Evolutionary conservation across 2,113 vertebrate species (phyloP), one percentile per base, ranked within the genome.

Genomic region (Phaethon lepturus): DNA sequence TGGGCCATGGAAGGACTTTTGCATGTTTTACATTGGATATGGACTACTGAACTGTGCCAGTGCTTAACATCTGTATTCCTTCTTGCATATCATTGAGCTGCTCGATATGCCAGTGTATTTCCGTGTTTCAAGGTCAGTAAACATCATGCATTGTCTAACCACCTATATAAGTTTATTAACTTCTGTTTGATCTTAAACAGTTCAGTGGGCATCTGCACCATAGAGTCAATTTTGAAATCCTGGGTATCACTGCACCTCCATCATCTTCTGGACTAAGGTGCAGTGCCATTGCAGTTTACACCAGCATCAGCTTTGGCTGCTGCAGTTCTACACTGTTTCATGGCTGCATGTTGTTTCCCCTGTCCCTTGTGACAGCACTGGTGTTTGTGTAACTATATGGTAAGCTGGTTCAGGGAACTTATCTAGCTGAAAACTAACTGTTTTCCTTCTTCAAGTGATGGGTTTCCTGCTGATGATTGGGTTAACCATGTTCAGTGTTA

Each of bases 181-280:
- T 64, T 71, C 31, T n/a, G 7, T 44, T 77, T 49, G 26, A 49
- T 66, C 45, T 75, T 42, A 31, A 68, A 47, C 17, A 14, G n/a
- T 20, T 78, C 60, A 72, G 40, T 13, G 29, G 33, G 25, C 24
- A 66, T 10, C 22, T 58, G 29, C 67, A 66, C 12, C 42, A 28
- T 29, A 52, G 28, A 58, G 14, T 10, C 28, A 47, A 1, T 25
- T 69, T n/a, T 40, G 63, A 63, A 49, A 53, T 69, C 80, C 29
- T 1, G 1, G 12, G 9, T 18, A 11, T 35, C 4, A 3, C 4
- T 49, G 31, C 25, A 56, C 35, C 23, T 47, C n/a, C 3, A 2
- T 76, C 17, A 18, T 1, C 9, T 23, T 26, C 28, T 31, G 49
- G 31, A 49, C 25, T 2, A 68, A 55, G 63, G 40, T 15, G 58